Conservation (phyloP, 2,888 invertebrate species). For the Caenorhabditis macrosperma region DNA sequence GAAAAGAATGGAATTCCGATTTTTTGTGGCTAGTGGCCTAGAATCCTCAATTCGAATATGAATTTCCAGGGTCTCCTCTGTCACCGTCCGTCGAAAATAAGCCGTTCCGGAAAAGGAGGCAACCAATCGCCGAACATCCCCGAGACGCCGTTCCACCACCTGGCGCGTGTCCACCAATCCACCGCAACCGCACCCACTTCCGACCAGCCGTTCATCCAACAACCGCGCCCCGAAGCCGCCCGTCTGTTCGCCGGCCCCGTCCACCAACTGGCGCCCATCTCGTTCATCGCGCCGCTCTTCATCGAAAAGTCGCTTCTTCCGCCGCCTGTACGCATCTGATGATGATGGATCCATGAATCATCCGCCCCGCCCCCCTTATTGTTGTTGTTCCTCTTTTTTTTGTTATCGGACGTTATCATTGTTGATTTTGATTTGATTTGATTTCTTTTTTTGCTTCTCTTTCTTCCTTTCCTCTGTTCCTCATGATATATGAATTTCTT, state of each 20-base stretch:
- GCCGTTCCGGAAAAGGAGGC: background rate
- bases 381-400: slow-evolving; percentile 11
- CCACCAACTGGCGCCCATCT: slow-evolving; percentile 71
- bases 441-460: no score
- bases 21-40: no score
- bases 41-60: no score
- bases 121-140: background rate
- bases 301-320: slow-evolving; percentile 67
- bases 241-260: slow-evolving; percentile 71
- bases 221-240: slow-evolving; percentile 51
- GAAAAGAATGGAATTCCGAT: no score
- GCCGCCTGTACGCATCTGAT: slow-evolving; percentile 21
- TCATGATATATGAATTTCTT: no score
- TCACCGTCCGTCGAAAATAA: slow-evolving; percentile 14
- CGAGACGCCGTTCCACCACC: slow-evolving; percentile 62
- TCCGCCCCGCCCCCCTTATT: background rate
- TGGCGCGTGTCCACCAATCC: slow-evolving; percentile 38
- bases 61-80: slow-evolving; percentile 52
- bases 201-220: slow-evolving; percentile 24
- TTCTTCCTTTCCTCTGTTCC: no score
- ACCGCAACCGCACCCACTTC: background rate
- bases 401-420: no score
- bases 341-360: background rate
- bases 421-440: no score
- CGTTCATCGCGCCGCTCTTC: slow-evolving; percentile 70